Conservation (phyloP, 2,888 invertebrate species). For the Catocala sponsa region DNA sequence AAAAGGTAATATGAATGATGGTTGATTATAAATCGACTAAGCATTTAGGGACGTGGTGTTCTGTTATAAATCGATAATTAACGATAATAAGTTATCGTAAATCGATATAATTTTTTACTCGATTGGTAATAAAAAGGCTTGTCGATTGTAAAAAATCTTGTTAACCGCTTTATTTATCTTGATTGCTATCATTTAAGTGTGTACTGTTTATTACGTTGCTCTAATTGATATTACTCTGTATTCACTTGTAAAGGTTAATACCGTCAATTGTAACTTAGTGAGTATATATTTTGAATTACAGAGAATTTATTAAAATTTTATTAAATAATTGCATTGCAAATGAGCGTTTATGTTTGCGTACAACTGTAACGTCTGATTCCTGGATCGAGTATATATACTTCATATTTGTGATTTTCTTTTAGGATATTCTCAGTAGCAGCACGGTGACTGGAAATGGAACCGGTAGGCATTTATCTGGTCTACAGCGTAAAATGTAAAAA, state of each 20-base stretch:
- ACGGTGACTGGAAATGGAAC: too few species aligned
- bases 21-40: not conserved
- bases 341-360: too few species aligned
- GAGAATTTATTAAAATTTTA: too few species aligned
- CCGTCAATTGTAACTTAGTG: too few species aligned
- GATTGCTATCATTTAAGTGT: conserved; percentile 3
- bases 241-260: conserved; percentile 2
- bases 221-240: conserved; percentile 7
- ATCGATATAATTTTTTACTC: conserved; percentile 1
- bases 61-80: conserved; percentile 3
- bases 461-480: too few species aligned
- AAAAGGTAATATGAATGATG: not conserved
- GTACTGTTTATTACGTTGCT: conserved; percentile 7
- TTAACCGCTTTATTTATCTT: conserved; percentile 9
- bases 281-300: too few species aligned
- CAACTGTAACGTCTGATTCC: too few species aligned
- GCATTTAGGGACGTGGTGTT: not conserved
- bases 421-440: too few species aligned
- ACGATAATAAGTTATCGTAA: conserved; percentile 2
- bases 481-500: too few species aligned
- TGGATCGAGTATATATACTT: too few species aligned
- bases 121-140: conserved; percentile 7
- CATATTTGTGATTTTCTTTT: too few species aligned
- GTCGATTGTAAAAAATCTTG: conserved; percentile 9
- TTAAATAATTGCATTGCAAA: too few species aligned